Evolutionary conservation across 2,113 vertebrate species (phyloP).

Genomic region (Catharus minimus): DNA sequence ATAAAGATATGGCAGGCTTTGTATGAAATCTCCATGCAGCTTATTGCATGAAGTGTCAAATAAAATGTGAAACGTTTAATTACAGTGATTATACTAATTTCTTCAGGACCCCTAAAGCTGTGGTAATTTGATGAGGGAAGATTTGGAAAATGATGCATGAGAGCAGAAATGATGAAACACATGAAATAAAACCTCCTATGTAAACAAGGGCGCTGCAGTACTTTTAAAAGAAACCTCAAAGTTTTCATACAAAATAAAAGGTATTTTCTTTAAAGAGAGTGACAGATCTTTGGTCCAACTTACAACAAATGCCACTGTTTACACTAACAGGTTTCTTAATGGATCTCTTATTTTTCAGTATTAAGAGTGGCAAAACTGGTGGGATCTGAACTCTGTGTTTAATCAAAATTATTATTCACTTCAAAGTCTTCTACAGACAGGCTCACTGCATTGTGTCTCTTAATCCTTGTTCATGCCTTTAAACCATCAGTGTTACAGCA

Average conservation of each 20-base stretch:
- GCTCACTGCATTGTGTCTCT: background rate
- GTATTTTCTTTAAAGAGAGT: background rate
- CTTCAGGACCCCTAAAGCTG: background rate
- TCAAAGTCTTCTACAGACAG: background rate
- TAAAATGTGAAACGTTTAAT: conserved; percentile 58
- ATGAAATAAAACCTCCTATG: background rate
- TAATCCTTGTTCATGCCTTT: background rate
- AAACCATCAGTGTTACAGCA: background rate
- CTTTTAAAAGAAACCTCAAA: background rate
- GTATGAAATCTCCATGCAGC: background rate
- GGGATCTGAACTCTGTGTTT: background rate
- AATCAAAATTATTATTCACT: background rate
- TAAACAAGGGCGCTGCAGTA: background rate
- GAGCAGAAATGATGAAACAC: background rate
- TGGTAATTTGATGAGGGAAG: conserved; percentile 23
- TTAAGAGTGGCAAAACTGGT: background rate
- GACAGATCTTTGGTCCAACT: background rate
- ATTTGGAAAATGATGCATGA: background rate
- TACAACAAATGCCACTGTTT: background rate
- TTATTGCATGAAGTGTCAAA: background rate
- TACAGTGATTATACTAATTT: conserved; percentile 22
- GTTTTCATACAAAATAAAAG: background rate
- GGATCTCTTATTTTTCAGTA: background rate
- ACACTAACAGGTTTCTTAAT: background rate
- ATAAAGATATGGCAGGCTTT: background rate